Base-by-base conservation (phyloP, 1,140 invertebrate species). In the Oryctes rhinoceros region DNA sequence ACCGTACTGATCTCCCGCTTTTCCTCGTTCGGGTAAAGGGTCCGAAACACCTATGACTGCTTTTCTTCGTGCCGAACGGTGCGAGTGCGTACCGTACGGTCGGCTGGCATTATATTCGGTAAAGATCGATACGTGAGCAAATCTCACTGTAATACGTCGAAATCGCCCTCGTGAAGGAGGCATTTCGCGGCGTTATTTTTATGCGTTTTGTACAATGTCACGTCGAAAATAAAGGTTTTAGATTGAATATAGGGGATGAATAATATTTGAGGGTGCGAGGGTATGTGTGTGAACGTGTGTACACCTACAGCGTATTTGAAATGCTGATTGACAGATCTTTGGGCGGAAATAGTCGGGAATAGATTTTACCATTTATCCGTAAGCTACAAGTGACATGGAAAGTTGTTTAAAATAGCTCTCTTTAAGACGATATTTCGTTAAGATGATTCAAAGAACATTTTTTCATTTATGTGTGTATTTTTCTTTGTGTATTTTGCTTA, bases 201-300 rank as follows among this genome's bases (percentile, higher is more conserved):
- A 59, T 59, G 53, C 53, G 53, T 59, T 59, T 59, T 59, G 53
- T 59, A 59, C 53, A 59, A 59, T 59, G 53, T 59, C 53, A 59
- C 53, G 53, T 59, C 53, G 53, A 59, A 59, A 59, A 59, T 59
- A 59, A 59, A 59, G 53, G 53, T 59, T 59, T 59, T 59, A 59
- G 53, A 59, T 59, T 59, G 53, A 59, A 59, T 59, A 59, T 18
- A n/a, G 53, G 53, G 53, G 53, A 18, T 59, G 53, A 59, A 59
- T 59, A 59, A 59, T 59, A 59, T 59, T 18, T 18, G 18, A 59
- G 53, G 53, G 53, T 44, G 9, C 6, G 53, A 18, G 53, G 15
- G 9, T 44, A 59, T 59, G 15, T 59, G 53, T 59, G 53, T 15
- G 53, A 44, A 44, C 53, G 53, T 59, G 18, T 59, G 53, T 59